phyloP scores from a whole-genome alignment of 2,113 vertebrate genomes.

The Trichomycterus rosablanca region DNA sequence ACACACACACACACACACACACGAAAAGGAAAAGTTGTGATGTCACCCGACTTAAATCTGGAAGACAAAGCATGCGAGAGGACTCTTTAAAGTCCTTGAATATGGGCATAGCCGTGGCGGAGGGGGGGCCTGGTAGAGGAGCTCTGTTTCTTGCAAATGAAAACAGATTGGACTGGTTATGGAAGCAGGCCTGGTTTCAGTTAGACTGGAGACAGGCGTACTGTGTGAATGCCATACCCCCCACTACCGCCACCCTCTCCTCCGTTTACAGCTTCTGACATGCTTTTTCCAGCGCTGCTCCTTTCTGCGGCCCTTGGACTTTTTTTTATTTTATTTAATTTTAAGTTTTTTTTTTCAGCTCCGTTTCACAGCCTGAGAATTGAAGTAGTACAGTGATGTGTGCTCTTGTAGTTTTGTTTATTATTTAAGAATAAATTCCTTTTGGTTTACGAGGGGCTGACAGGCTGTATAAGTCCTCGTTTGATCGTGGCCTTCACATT shows the following conservation, averaged over 20 bases:
- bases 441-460: constrained; percentile 16
- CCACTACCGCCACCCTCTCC: constrained; percentile 45
- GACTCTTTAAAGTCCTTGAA: no score
- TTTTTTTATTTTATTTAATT: constrained; percentile 27
- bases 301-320: constrained; percentile 41
- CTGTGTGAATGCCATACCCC: constrained; percentile 76
- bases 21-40: no score
- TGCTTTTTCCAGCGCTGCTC: constrained; percentile 53
- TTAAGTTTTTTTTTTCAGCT: constrained; percentile 23
- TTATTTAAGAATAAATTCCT: constrained; percentile 25
- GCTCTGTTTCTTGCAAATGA: constrained; percentile 74
- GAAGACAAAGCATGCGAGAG: no score
- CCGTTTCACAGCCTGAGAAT: constrained; percentile 29
- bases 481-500: constrained; percentile 23
- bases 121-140: constrained; percentile 16
- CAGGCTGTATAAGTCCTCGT: not conserved
- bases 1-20: no score
- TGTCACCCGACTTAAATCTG: no score
- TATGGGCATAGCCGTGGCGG: no score
- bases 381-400: constrained; percentile 37
- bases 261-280: constrained; percentile 55
- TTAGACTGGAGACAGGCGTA: constrained; percentile 88
- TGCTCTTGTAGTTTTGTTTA: constrained; percentile 39
- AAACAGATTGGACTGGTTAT: constrained; percentile 80
- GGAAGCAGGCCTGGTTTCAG: constrained; percentile 88